A percentile compares a stretch with the other conserved stretches of the same genome.
These are phyloP conservation scores for Ischnus inquisitorius DNA, from an alignment of 2,888 invertebrate genomes.

Conservation along the genomic window DNA sequence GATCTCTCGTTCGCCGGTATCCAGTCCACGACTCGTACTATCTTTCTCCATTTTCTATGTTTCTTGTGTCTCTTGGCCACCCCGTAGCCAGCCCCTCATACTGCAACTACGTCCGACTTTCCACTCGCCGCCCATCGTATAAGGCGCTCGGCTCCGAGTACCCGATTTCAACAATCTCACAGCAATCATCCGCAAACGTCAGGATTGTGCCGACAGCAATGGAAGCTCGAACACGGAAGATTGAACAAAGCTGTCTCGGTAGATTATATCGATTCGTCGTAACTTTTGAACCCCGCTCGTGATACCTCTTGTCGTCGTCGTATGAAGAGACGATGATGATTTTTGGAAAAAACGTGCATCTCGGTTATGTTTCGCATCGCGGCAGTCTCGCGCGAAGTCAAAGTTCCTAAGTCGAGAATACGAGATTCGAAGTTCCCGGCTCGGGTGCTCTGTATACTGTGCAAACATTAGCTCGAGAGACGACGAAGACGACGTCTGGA, in stretches of 20 bases:
- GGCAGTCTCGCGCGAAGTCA: background rate
- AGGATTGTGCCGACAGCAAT: constrained; percentile 23
- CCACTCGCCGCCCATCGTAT: background rate
- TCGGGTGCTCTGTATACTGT: constrained; percentile 27
- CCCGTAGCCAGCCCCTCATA: background rate
- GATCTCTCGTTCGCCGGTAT: constrained; percentile 60
- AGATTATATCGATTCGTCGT: background rate
- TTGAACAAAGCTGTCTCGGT: background rate
- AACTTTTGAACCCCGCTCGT: background rate
- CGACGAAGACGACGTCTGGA: constrained; percentile 44
- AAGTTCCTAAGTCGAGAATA: constrained; percentile 25
- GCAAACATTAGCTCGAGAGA: constrained; percentile 52
- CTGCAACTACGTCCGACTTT: background rate
- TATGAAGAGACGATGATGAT: background rate
- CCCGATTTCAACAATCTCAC: constrained; percentile 22
- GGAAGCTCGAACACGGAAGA: background rate
- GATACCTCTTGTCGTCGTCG: background rate
- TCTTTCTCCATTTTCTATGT: background rate
- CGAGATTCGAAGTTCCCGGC: constrained; percentile 5
- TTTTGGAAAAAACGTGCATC: background rate
- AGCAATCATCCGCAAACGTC: constrained; percentile 41
- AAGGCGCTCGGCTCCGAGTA: too few relatives aligned
- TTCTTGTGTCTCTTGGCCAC: constrained; percentile 11
- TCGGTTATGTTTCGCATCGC: background rate
- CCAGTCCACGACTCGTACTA: constrained; percentile 27